Conservation (phyloP, 92 coral and sea anemone genomes). For the Epizoanthus stellaris region DNA sequence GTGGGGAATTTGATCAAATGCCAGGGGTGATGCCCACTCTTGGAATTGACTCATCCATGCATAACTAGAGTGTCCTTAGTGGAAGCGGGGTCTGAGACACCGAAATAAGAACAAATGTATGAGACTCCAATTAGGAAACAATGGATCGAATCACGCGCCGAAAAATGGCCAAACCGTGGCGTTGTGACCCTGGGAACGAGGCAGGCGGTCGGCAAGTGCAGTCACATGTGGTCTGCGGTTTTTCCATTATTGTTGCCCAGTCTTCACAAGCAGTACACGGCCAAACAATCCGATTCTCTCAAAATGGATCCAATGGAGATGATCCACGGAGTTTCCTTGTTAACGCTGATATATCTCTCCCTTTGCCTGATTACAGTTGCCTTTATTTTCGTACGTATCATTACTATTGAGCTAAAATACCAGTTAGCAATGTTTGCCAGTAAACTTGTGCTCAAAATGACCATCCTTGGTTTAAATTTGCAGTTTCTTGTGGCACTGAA, state of each 20-base stretch:
- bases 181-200: not conserved
- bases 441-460: not conserved
- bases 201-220: not conserved
- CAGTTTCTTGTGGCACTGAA: slow-evolving; percentile 76
- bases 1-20: too few species aligned
- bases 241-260: not conserved
- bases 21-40: too few species aligned
- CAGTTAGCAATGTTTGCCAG: not conserved
- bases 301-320: slow-evolving; percentile 48
- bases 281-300: not conserved
- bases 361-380: slow-evolving; percentile 45
- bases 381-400: slow-evolving; percentile 46
- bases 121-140: too few species aligned
- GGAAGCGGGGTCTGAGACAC: too few species aligned
- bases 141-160: too few species aligned
- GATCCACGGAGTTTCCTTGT: slow-evolving; percentile 36
- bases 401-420: not conserved
- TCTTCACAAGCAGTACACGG: not conserved
- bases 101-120: too few species aligned
- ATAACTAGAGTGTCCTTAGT: too few species aligned
- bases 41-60: too few species aligned
- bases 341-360: slow-evolving; percentile 38
- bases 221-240: slow-evolving; percentile 20
- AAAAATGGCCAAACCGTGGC: too few species aligned
- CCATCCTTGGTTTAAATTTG: not conserved